Evolutionary conservation across 2,113 vertebrate species (phyloP).

Genomic region (Panthera leo): DNA sequence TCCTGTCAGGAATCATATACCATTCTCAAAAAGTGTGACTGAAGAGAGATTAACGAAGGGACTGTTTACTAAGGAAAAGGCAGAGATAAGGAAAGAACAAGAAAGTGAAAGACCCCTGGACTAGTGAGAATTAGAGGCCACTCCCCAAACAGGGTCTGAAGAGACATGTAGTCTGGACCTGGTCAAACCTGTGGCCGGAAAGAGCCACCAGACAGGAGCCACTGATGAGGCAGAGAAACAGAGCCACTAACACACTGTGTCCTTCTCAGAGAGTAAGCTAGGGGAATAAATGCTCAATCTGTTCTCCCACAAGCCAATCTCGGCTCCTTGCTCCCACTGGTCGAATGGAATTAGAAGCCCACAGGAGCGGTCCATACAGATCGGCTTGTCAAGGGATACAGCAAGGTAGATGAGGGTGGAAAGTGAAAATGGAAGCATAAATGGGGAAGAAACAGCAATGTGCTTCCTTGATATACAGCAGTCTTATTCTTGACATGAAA

Average conservation of each 20-base stretch:
- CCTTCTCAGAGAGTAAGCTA: not conserved
- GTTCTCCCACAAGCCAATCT: not conserved
- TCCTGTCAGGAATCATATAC: conserved; percentile 32
- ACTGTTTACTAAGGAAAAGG: not conserved
- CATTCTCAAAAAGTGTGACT: not conserved
- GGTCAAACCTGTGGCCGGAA: not conserved
- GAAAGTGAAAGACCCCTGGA: not conserved
- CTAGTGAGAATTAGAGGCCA: too few species aligned
- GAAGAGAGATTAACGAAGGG: not conserved
- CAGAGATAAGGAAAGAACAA: not conserved
- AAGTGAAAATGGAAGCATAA: not conserved
- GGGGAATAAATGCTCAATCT: not conserved
- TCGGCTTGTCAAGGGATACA: not conserved
- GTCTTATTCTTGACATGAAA: not conserved
- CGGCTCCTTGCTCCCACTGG: fast-evolving
- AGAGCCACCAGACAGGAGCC: not conserved
- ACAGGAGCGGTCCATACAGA: not conserved
- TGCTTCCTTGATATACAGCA: not conserved
- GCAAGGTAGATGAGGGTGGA: not conserved
- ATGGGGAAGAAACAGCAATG: not conserved
- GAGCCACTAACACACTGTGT: not conserved
- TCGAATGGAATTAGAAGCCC: not conserved
- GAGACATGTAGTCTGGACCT: not conserved
- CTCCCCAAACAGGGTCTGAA: fast-evolving
- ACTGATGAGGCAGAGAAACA: not conserved